phyloP scores from a whole-genome alignment of 2,113 vertebrate species.

The Holacanthus passer region DNA sequence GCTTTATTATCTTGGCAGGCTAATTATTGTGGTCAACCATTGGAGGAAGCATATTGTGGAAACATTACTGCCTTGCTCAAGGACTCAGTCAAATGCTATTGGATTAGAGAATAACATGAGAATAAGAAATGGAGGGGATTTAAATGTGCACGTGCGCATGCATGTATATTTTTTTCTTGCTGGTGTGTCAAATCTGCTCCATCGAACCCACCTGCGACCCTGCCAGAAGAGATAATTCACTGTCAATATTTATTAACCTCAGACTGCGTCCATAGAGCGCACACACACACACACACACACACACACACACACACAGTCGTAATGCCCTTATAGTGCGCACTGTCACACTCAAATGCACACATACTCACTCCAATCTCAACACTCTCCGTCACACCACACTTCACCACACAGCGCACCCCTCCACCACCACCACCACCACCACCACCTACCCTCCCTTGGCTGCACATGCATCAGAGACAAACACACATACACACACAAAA shows the following conservation, averaged over 20 bases:
- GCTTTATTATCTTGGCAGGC: conserved; percentile 45
- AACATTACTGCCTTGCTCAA: conserved; percentile 50
- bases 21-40: conserved; percentile 51
- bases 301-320: background rate
- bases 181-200: conserved; percentile 72
- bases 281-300: conserved; percentile 10
- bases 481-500: conserved; percentile 19
- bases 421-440: no score
- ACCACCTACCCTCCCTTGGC: background rate
- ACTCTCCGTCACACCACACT: conserved; percentile 46
- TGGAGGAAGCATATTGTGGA: background rate
- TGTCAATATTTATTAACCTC: conserved; percentile 85
- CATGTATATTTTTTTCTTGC: background rate
- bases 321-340: conserved; percentile 29
- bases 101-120: background rate
- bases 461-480: conserved; percentile 46
- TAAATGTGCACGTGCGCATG: background rate
- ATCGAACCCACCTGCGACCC: conserved; percentile 80
- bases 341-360: conserved; percentile 63
- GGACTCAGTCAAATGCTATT: conserved; percentile 6
- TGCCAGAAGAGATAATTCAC: conserved; percentile 81
- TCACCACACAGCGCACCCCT: conserved; percentile 10
- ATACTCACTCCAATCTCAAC: conserved; percentile 45
- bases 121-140: conserved; percentile 4
- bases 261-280: conserved; percentile 47